Evolutionary conservation across 53 echinoderm and acorn worm species (phyloP), one percentile per base, ranked within the genome.

Genomic region (Holothuria scabra): DNA sequence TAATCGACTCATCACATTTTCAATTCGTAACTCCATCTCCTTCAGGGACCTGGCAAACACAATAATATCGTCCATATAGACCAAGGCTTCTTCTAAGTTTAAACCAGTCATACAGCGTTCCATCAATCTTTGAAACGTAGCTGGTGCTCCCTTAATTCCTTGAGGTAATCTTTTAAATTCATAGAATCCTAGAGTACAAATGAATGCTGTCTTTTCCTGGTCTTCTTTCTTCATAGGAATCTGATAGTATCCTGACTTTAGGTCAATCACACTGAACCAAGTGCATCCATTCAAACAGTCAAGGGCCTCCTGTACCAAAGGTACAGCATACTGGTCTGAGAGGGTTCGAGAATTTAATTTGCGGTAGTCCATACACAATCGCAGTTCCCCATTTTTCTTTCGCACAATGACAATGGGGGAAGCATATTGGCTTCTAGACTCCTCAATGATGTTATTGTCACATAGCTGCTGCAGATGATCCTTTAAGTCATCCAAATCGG

Each of bases 401-500:
- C 88, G 70, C 0, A 92, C 89, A 1, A 92, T 26, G 0, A 92
- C 91, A 0, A 91, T 87, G 19, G 91, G 87, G 34, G 81, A 85
- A 18, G 91, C 88, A 68, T 83, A 91, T 29, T 81, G 92, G 23
- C 85, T 89, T 21, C 52, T 67, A 48, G 87, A 87, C 49, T 93
- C 80, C 76, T 64, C 65, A 23, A 93, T 93, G 1, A 93, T 85
- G 16, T 59, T 83, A 29, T 58, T 78, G 22, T 85, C 83, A 29
- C 71, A 22, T 29, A 93, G 66, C 55, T 85, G 68, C 37, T 87
- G 88, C 32, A 90, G 28, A 31, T 93, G 93, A 13, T 67, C 11
- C 46, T 76, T 62, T 32, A 93, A 66, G 31, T 93, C 93, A n/a
- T 90, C 67, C 3, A 90, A 33, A 23, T 90, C 87, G 0, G 89